Conservation (phyloP, 1,140 invertebrate species). For the Drosophila grimshawi region DNA sequence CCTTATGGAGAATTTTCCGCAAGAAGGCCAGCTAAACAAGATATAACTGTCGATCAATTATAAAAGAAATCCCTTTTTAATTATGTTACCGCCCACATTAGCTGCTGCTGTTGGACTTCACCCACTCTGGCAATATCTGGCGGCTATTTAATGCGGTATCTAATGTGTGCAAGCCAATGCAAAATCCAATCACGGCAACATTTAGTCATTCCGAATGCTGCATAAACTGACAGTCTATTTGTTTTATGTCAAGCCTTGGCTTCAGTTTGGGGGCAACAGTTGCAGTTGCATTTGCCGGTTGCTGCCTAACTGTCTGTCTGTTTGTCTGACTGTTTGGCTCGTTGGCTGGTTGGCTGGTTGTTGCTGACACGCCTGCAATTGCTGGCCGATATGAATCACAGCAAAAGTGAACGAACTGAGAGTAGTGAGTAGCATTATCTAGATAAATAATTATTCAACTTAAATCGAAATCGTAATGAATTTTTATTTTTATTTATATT, state of each 20-base stretch:
- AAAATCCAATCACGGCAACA: conserved; percentile 66
- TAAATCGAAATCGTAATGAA: conserved; percentile 83
- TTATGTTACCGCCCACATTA: background rate
- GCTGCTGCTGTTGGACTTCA: conserved; percentile 1
- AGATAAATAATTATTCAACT: conserved; percentile 83
- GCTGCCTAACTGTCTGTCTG: background rate
- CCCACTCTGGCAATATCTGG: conserved; percentile 17
- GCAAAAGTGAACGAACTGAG: conserved; percentile 27
- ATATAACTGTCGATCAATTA: background rate
- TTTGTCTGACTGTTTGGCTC: too few relatives aligned
- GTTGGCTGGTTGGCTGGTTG: conserved; percentile 14
- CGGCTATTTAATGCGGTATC: conserved; percentile 33
- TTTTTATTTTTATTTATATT: conserved; percentile 46
- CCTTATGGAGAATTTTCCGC: background rate
- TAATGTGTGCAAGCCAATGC: conserved; percentile 43
- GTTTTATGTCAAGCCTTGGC: conserved; percentile 70
- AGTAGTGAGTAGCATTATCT: conserved; percentile 71
- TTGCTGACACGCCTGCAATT: conserved; percentile 77
- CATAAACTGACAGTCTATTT: conserved; percentile 82
- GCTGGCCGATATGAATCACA: conserved; percentile 74
- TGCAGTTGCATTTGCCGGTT: background rate
- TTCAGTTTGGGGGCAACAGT: conserved; percentile 38
- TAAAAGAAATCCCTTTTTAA: background rate
- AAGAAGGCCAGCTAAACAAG: background rate
- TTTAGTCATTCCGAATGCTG: conserved; percentile 79